Evolutionary conservation across 1,140 invertebrate species (phyloP).

Genomic region (Orchesella cincta): DNA sequence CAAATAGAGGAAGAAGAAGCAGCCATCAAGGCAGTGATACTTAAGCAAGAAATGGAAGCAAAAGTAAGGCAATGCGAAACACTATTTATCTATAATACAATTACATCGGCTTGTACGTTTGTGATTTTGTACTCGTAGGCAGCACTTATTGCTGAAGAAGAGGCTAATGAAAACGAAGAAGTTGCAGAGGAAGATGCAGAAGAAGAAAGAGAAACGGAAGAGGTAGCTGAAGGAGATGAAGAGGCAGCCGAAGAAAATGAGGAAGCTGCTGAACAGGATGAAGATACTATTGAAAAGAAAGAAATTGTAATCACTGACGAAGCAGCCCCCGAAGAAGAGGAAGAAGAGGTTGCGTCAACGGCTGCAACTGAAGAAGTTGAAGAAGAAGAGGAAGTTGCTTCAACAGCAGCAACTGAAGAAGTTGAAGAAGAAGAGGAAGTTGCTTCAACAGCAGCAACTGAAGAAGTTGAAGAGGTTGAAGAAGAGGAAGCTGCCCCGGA

Average conservation of each 20-base stretch:
- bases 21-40: conserved; percentile 13
- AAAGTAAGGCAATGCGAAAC: conserved; percentile 15
- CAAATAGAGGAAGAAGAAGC: conserved; percentile 15
- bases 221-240: neutral
- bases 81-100: conserved; percentile 11
- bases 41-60: neutral
- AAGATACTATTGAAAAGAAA: conserved; percentile 7
- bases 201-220: neutral
- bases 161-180: conserved; percentile 15
- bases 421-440: conserved; percentile 14
- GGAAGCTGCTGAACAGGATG: neutral
- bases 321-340: neutral
- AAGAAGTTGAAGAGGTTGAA: neutral
- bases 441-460: neutral
- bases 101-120: neutral
- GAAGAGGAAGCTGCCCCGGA: neutral
- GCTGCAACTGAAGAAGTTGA: neutral
- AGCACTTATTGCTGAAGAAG: neutral
- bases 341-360: neutral
- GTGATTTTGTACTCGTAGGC: too few species aligned
- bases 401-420: too few species aligned
- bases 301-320: conserved; percentile 1
- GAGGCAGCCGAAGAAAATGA: conserved; percentile 3
- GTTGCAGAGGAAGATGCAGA: conserved; percentile 10
- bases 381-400: conserved; percentile 27